Conservation (phyloP, 1,140 invertebrate genomes). For the Danaus melanippus region DNA sequence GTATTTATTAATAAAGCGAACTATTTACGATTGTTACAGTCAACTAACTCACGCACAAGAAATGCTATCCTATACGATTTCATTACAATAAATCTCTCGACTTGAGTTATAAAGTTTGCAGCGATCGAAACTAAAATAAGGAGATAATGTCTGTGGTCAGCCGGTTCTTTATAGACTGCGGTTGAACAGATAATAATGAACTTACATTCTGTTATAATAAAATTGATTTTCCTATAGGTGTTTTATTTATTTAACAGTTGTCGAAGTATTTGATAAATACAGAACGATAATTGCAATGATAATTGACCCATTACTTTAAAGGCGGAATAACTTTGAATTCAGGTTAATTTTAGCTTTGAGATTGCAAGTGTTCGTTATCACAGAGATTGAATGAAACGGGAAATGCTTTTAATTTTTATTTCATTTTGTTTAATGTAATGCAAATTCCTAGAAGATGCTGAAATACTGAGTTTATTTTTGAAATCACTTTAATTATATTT, state of each 20-base stretch:
- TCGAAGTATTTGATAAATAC: slow-evolving; percentile 39
- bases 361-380: slow-evolving; percentile 11
- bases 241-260: slow-evolving; percentile 6
- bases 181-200: slow-evolving; percentile 23
- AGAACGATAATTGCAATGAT: slow-evolving; percentile 36
- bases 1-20: slow-evolving; percentile 46
- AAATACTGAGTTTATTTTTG: too few species aligned
- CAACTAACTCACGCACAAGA: slow-evolving; percentile 46
- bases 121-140: slow-evolving; percentile 49
- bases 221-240: slow-evolving; percentile 3
- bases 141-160: slow-evolving; percentile 55
- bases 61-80: slow-evolving; percentile 57
- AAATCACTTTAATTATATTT: too few species aligned
- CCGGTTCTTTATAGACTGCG: slow-evolving; percentile 40
- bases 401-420: too few species aligned
- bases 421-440: too few species aligned
- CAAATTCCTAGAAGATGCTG: too few species aligned
- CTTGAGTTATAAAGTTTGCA: slow-evolving; percentile 53
- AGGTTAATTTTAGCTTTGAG: slow-evolving; percentile 9
- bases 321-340: slow-evolving; percentile 21
- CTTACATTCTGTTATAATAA: slow-evolving; percentile 9
- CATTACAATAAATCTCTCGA: slow-evolving; percentile 58
- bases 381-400: too few species aligned
- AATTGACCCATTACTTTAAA: slow-evolving; percentile 47
- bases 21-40: slow-evolving; percentile 48